phyloP scores from a whole-genome alignment of 2,113 vertebrate genomes.

The Podocnemis expansa region DNA sequence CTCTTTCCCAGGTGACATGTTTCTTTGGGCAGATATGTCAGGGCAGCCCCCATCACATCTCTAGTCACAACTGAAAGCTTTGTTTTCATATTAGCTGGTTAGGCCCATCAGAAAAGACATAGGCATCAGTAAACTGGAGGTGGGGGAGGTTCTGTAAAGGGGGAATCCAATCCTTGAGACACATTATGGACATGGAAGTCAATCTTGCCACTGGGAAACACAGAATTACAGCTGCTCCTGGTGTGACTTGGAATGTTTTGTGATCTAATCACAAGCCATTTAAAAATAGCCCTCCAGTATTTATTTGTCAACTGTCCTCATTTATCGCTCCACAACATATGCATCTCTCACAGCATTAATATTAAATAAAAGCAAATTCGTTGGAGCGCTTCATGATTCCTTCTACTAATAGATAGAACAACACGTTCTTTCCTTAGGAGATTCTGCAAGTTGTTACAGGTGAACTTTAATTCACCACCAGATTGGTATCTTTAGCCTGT shows the following conservation, averaged over 20 bases:
- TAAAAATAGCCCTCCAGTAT: background rate
- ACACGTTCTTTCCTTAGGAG: too few relatives aligned
- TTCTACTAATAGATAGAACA: background rate
- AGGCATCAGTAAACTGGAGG: background rate
- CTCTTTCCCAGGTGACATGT: background rate
- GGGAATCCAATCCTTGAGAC: background rate
- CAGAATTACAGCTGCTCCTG: too few relatives aligned
- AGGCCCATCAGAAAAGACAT: background rate
- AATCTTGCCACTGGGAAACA: background rate
- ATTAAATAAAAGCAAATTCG: background rate
- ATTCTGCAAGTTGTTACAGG: background rate
- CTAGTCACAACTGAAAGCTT: background rate
- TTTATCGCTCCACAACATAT: background rate
- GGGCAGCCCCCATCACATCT: background rate
- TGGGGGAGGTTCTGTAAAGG: background rate
- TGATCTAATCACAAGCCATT: background rate
- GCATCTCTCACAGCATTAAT: background rate
- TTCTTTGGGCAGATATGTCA: background rate
- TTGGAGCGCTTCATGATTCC: background rate
- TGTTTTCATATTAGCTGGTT: background rate
- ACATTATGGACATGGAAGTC: background rate
- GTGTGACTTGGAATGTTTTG: background rate
- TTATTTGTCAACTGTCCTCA: background rate
- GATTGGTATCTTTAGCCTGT: too few relatives aligned
- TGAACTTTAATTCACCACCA: background rate